These are phyloP conservation scores for Drosophila ercepeae DNA, from an alignment of 1,140 invertebrate species.

Conservation along the genomic window DNA sequence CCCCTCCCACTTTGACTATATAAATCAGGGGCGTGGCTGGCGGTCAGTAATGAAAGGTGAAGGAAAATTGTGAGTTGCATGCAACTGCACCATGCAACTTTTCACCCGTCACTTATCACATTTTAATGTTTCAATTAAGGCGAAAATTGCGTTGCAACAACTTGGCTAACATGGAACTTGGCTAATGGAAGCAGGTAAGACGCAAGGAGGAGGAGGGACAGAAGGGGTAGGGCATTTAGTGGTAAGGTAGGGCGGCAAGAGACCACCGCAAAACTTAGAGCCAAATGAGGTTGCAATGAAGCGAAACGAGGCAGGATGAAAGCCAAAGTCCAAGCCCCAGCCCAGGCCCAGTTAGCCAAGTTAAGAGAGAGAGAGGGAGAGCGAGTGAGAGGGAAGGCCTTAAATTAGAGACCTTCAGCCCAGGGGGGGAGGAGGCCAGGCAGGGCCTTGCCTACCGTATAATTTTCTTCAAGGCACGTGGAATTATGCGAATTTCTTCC, in stretches of 20 bases:
- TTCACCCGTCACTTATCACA: conserved; percentile 82
- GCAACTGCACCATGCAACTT: conserved; percentile 74
- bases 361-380: background rate
- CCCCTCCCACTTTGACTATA: background rate
- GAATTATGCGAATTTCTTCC: conserved; percentile 31
- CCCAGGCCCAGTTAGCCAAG: conserved; percentile 15
- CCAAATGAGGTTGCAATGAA: conserved; percentile 68
- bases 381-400: conserved; percentile 5
- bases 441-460: conserved; percentile 1
- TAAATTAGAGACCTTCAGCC: background rate
- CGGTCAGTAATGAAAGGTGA: conserved; percentile 32
- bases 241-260: conserved; percentile 2
- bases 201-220: background rate
- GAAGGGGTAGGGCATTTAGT: background rate
- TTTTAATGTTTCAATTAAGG: conserved; percentile 84
- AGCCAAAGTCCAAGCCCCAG: conserved; percentile 18
- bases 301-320: conserved; percentile 63
- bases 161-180: background rate
- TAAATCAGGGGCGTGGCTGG: background rate
- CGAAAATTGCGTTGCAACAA: conserved; percentile 72
- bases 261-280: conserved; percentile 54
- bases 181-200: background rate
- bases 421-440: background rate
- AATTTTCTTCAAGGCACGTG: conserved; percentile 55
- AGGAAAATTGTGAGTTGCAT: conserved; percentile 58